A percentile compares a stretch with the other conserved stretches of the same genome.
Evolutionary conservation across 2,888 invertebrate genomes (phyloP).

Genomic region (Heteromurus nitidus): DNA sequence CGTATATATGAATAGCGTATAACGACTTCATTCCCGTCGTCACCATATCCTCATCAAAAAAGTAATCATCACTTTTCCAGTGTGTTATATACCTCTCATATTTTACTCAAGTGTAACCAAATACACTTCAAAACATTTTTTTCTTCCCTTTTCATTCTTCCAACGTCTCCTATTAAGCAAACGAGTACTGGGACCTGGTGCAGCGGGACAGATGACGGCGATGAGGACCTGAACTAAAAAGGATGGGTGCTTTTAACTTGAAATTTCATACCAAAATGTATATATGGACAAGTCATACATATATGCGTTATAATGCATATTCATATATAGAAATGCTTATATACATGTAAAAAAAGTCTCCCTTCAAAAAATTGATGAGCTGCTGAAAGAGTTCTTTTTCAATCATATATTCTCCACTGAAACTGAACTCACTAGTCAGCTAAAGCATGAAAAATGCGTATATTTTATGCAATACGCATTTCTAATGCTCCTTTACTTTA

Average conservation of each 20-base stretch:
- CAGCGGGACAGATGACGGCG: conserved; percentile 44
- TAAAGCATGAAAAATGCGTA: neutral
- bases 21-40: conserved; percentile 50
- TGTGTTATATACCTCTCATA: conserved; percentile 64
- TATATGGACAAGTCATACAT: neutral
- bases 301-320: conserved; percentile 10
- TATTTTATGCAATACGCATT: no score
- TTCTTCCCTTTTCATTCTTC: neutral
- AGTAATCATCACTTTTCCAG: conserved; percentile 65
- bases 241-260: conserved; percentile 48
- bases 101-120: conserved; percentile 65
- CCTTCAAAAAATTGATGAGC: conserved; percentile 27
- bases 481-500: neutral
- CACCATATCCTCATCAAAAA: conserved; percentile 30
- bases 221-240: neutral
- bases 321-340: conserved; percentile 11
- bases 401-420: neutral
- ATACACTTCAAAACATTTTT: conserved; percentile 58
- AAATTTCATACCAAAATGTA: neutral
- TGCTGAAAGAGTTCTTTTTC: conserved; percentile 32
- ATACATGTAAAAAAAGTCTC: neutral
- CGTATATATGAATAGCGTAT: neutral
- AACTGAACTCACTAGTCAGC: conserved; percentile 15
- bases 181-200: neutral
- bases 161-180: neutral